phyloP scores from a whole-genome alignment of 2,888 invertebrate species.

The Drosophila nigricruria region DNA sequence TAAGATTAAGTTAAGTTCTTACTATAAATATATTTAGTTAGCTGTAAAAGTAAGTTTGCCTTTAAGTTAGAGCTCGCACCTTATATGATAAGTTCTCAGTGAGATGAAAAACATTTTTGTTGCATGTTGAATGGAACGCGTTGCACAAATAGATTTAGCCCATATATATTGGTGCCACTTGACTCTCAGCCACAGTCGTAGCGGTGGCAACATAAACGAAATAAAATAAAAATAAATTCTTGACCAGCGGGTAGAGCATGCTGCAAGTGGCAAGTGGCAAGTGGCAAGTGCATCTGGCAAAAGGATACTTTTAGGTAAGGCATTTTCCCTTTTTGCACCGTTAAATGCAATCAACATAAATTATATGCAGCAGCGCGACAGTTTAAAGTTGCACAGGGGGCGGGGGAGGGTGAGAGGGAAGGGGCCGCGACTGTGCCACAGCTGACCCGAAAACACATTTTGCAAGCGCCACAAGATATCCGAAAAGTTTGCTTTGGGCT shows the following conservation, averaged over 20 bases:
- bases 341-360: conserved; percentile 83
- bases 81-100: too few relatives aligned
- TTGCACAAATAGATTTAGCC: conserved; percentile 50
- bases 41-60: conserved; percentile 18
- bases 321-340: conserved; percentile 31
- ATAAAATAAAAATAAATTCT: conserved; percentile 78
- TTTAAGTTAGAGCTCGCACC: conserved; percentile 15
- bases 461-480: conserved; percentile 72
- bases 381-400: conserved; percentile 3
- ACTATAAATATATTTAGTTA: conserved; percentile 11
- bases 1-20: background rate
- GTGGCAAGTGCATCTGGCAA: conserved; percentile 20
- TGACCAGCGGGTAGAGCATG: conserved; percentile 16
- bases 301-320: conserved; percentile 50
- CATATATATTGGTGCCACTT: conserved; percentile 56
- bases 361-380: conserved; percentile 62
- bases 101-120: too few relatives aligned
- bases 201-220: conserved; percentile 44
- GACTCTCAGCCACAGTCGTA: conserved; percentile 58
- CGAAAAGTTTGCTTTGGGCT: conserved; percentile 42
- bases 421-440: conserved; percentile 41
- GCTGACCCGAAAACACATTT: conserved; percentile 84
- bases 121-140: too few relatives aligned
- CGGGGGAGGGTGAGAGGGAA: background rate
- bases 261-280: background rate